phyloP scores from a whole-genome alignment of 2,797 vertebrate genomes.

The Capromys pilorides region DNA sequence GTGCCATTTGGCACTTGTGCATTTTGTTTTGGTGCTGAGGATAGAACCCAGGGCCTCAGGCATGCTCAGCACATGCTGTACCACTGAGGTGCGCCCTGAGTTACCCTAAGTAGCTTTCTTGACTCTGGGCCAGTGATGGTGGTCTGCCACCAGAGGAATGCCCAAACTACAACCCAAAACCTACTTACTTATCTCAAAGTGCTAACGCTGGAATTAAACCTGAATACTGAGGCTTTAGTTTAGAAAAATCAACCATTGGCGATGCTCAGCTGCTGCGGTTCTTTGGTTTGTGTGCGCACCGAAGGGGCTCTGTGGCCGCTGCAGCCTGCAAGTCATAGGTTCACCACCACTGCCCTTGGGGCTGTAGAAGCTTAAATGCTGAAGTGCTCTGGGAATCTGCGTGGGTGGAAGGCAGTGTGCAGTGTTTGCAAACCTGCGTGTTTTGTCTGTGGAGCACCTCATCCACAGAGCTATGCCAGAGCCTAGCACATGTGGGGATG shows the following conservation, averaged over 20 bases:
- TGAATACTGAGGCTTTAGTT: neutral
- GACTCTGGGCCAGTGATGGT: neutral
- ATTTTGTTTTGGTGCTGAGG: neutral
- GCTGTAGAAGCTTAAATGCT: neutral
- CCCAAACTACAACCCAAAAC: neutral
- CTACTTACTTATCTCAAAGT: neutral
- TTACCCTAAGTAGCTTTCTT: neutral
- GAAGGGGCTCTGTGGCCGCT: neutral
- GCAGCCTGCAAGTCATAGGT: neutral
- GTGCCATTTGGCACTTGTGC: neutral
- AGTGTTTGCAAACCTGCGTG: too few species aligned
- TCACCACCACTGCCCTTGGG: neutral
- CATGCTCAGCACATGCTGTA: neutral
- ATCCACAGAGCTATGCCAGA: neutral
- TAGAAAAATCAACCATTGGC: neutral
- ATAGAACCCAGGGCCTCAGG: neutral
- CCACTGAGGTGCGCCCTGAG: neutral
- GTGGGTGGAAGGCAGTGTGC: rapidly evolving
- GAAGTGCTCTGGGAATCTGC: rapidly evolving
- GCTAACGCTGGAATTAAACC: neutral
- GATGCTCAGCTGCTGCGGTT: neutral
- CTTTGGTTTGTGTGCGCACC: neutral
- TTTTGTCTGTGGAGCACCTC: neutral
- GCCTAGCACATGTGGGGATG: neutral
- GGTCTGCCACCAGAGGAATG: neutral